phyloP scores from a whole-genome alignment of 2,888 invertebrate species.

The Agrotis segetum region DNA sequence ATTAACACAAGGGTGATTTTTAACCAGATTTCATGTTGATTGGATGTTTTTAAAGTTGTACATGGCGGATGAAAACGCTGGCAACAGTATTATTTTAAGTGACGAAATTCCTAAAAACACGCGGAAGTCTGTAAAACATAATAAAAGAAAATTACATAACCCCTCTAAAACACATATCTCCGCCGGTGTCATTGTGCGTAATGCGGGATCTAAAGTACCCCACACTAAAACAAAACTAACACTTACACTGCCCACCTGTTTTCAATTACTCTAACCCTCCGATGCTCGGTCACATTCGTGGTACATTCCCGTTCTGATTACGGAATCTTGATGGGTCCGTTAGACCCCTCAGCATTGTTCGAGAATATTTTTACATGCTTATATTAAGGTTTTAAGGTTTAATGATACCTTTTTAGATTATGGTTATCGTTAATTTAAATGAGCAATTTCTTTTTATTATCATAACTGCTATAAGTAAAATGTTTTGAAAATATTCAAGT shows the following conservation, averaged over 20 bases:
- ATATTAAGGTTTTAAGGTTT: slow-evolving; percentile 64
- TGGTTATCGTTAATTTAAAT: slow-evolving; percentile 60
- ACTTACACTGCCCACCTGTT: slow-evolving; percentile 59
- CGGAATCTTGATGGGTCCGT: slow-evolving; percentile 68
- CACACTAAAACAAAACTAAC: slow-evolving; percentile 53
- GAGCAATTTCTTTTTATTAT: slow-evolving; percentile 67
- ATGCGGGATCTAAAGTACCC: slow-evolving; percentile 52
- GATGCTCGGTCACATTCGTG: slow-evolving; percentile 66
- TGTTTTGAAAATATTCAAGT: slow-evolving; percentile 45
- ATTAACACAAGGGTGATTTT: no score
- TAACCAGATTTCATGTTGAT: no score
- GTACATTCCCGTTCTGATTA: slow-evolving; percentile 73
- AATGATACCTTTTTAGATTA: slow-evolving; percentile 63
- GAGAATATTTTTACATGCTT: slow-evolving; percentile 71
- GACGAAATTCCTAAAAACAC: slow-evolving; percentile 7
- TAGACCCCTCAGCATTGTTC: slow-evolving; percentile 66
- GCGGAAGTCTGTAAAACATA: slow-evolving; percentile 11
- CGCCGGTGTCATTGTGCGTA: slow-evolving; percentile 29
- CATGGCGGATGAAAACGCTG: no score
- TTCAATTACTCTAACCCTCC: slow-evolving; percentile 68
- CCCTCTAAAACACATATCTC: slow-evolving; percentile 43
- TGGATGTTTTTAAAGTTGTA: no score
- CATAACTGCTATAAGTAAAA: slow-evolving; percentile 57
- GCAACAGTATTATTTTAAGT: slow-evolving; percentile 7
- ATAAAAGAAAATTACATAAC: slow-evolving; percentile 43